These are phyloP conservation scores for Apistogramma diplotaenia DNA, from an alignment of 2,113 vertebrate species.

Conservation along the genomic window DNA sequence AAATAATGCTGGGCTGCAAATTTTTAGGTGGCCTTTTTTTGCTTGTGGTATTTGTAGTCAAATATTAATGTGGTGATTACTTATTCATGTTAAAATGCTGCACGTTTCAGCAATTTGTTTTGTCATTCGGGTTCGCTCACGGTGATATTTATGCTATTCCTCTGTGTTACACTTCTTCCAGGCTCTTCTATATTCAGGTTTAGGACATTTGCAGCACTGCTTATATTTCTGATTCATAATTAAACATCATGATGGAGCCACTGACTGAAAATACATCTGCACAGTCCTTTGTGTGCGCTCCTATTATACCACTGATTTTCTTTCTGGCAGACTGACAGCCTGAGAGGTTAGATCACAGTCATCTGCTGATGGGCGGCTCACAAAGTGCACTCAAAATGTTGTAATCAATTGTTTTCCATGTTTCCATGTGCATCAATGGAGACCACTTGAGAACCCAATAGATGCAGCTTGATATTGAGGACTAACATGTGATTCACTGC, in stretches of 20 bases:
- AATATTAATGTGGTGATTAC: slow-evolving; percentile 60
- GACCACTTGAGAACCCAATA: background rate
- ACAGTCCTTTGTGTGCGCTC: background rate
- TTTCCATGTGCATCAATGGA: background rate
- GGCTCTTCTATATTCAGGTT: background rate
- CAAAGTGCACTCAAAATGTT: slow-evolving; percentile 30
- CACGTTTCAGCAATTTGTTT: slow-evolving; percentile 7
- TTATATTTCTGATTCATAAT: background rate
- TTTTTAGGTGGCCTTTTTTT: slow-evolving; percentile 10
- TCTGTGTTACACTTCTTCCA: background rate
- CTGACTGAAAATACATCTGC: background rate
- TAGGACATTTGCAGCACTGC: background rate
- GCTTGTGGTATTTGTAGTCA: slow-evolving; percentile 43
- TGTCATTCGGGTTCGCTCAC: background rate
- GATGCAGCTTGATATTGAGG: background rate
- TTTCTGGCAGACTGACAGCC: slow-evolving; percentile 3
- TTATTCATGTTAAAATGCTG: slow-evolving; percentile 64
- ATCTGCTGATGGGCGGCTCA: background rate
- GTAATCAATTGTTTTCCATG: slow-evolving; percentile 24
- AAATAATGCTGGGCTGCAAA: background rate
- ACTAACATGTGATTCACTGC: background rate
- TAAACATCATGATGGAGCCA: background rate
- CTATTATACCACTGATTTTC: background rate
- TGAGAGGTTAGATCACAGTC: background rate
- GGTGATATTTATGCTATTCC: slow-evolving; percentile 1